Conservation (phyloP, 2,113 vertebrate species). For the Ranitomeya imitator region DNA sequence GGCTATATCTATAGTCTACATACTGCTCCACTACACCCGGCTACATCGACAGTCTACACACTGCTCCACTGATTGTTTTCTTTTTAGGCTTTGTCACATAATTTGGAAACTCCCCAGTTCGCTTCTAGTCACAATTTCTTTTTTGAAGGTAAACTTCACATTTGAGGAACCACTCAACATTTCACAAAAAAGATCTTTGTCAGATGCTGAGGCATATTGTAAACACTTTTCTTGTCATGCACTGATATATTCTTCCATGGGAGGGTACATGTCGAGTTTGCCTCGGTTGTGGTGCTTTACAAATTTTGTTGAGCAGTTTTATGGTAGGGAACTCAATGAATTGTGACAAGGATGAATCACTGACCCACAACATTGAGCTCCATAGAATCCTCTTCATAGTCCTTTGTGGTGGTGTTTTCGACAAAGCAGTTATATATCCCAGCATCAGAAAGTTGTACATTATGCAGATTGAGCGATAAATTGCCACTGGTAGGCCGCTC, state of each 20-base stretch:
- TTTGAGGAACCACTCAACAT: too few relatives aligned
- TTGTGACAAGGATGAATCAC: background rate
- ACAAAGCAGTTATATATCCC: slow-evolving; percentile 50
- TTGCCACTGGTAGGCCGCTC: background rate
- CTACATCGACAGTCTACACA: too few relatives aligned
- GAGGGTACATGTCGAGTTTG: background rate
- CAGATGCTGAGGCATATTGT: too few relatives aligned
- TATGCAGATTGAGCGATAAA: slow-evolving; percentile 13
- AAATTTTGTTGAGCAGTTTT: background rate
- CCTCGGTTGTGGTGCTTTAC: background rate
- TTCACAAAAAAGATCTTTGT: too few relatives aligned
- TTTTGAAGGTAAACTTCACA: too few relatives aligned
- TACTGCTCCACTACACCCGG: too few relatives aligned
- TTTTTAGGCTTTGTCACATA: too few relatives aligned
- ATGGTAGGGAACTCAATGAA: background rate
- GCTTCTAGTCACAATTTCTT: too few relatives aligned
- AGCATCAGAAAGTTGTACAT: slow-evolving; percentile 8
- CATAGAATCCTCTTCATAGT: background rate
- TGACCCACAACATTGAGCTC: slow-evolving; percentile 45
- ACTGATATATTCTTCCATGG: background rate
- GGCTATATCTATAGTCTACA: too few relatives aligned
- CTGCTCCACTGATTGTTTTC: too few relatives aligned
- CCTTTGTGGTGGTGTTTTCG: background rate
- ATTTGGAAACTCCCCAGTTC: too few relatives aligned
- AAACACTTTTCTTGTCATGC: too few relatives aligned